phyloP scores from a whole-genome alignment of 2,797 vertebrate genomes.

The Mycteria americana region DNA sequence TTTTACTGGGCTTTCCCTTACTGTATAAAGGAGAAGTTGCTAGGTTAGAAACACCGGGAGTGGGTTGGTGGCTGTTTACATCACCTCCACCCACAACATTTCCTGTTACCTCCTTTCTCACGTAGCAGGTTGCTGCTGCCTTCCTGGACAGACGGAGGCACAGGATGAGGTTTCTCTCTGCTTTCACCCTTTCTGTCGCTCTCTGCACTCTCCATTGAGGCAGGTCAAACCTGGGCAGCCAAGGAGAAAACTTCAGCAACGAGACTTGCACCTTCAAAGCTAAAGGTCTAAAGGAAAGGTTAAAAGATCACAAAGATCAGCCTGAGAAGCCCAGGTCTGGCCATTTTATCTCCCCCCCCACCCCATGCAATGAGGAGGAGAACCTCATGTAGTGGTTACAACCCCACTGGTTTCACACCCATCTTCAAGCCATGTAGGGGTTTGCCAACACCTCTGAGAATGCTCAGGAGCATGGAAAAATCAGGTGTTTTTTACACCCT shows the following conservation, averaged over 20 bases:
- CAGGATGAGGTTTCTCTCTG: background rate
- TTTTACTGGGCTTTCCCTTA: background rate
- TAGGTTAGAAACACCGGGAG: background rate
- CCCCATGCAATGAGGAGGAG: background rate
- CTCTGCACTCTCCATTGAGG: background rate
- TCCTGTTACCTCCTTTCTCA: background rate
- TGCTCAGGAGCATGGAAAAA: background rate
- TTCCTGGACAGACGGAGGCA: background rate
- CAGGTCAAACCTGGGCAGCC: background rate
- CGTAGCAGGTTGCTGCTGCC: background rate
- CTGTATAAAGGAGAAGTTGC: background rate
- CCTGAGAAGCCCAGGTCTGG: background rate
- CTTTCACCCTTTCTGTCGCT: background rate
- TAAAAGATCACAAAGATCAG: background rate
- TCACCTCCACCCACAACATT: no score
- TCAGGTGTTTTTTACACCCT: background rate
- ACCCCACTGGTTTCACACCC: background rate
- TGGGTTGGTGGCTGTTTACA: background rate
- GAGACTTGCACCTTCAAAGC: background rate
- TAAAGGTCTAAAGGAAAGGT: background rate
- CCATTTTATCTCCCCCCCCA: background rate
- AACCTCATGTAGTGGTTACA: background rate
- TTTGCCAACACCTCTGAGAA: background rate
- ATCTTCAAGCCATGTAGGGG: background rate
- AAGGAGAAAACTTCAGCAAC: background rate